Evolutionary conservation across 2,888 invertebrate species (phyloP), one percentile per base, ranked within the genome.

Genomic region (Neoitamus cyanurus): DNA sequence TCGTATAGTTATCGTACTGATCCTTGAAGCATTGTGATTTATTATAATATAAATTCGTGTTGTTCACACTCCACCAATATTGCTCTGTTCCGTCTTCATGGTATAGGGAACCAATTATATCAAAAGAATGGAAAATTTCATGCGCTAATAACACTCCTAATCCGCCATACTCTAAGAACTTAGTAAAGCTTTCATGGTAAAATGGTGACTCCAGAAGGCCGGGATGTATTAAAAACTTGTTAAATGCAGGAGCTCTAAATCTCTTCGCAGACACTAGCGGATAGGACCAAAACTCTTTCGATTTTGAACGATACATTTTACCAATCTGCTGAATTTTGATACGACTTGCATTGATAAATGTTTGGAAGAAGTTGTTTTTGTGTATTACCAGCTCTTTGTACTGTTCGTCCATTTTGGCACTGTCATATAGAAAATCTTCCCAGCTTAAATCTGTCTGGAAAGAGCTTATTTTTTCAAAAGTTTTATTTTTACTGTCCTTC

Each of bases 121-220:
- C 73, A 15, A 73, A 42, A 3, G 73, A 37, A 11, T 73, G 73
- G 15, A 73, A 73, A 5, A 73, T 73, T 73, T 37, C 73, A 42
- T 73, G 73, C 1, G 36, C 37, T 1, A 73, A 3, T 0, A 25
- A 7, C 25, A 37, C 34, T 25, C 73, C 73, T 5, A 46, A n/a
- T 1, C 15, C 28, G 3, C 75, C 28, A 13, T 75, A 75, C 1
- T 42, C 13, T 13, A 75, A 34, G 28, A 28, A 75, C 28, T 75
- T 75, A 1, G 37, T 7, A 6, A 37, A 75, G 11, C 11, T 75
- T 2, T 37, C 3, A 42, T 75, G 42, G 6, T 28, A 75, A 75
- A 75, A 20, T 42, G 75, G 75, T 20, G 75, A n/a, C 13, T 75
- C 25, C 11, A 75, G 20, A 13, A 75, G 6, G 0, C 75, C 75